A percentile compares a stretch with the other conserved stretches of the same genome.
Evolutionary conservation across 2,888 invertebrate genomes (phyloP).

Genomic region (Rotaria socialis): DNA sequence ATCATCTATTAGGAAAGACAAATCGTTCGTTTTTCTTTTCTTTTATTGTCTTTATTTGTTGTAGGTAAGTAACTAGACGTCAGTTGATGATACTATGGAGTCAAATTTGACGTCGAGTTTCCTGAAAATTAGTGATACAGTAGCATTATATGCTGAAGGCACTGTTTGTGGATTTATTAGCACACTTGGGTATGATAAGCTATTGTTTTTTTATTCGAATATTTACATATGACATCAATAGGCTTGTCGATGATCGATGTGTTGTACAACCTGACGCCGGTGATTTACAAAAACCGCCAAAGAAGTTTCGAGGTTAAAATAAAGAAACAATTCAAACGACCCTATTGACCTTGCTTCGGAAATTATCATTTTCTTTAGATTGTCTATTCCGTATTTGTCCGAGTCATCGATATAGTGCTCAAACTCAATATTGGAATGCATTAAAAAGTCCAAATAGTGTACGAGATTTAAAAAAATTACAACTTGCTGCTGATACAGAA

Average conservation of each 20-base stretch:
- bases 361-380: constrained; percentile 53
- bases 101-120: constrained; percentile 65
- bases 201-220: background rate
- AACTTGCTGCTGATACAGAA: constrained; percentile 89
- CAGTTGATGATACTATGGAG: background rate
- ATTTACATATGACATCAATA: constrained; percentile 60
- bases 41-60: background rate
- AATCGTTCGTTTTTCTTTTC: background rate
- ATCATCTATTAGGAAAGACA: constrained; percentile 18
- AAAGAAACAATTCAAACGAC: no score
- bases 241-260: constrained; percentile 95
- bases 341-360: no score
- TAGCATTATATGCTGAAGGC: constrained; percentile 94
- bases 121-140: constrained; percentile 94
- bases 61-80: background rate
- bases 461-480: constrained; percentile 57
- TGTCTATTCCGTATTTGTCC: constrained; percentile 63
- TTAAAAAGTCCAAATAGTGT: constrained; percentile 52
- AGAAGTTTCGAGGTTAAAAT: constrained; percentile 84
- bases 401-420: constrained; percentile 63
- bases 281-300: constrained; percentile 86
- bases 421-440: constrained; percentile 63
- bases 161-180: constrained; percentile 82
- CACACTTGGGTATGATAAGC: constrained; percentile 78
- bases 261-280: constrained; percentile 95